phyloP scores from a whole-genome alignment of 2,797 vertebrate species.

The Staurois parvus region DNA sequence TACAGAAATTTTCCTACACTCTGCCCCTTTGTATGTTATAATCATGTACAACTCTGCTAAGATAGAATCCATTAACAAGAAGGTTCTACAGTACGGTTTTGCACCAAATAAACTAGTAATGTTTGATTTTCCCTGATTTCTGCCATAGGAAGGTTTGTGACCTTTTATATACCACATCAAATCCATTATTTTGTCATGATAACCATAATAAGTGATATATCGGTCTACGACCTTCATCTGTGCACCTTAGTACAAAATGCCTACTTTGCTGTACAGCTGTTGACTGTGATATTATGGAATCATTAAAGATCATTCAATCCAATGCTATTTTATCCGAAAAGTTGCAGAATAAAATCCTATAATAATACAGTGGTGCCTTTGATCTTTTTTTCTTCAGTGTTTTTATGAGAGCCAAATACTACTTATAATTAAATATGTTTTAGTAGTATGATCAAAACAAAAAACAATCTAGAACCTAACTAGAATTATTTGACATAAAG shows the following conservation, averaged over 20 bases:
- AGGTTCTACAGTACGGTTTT: no score
- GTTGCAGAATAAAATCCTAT: not conserved
- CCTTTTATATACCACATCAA: not conserved
- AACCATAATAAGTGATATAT: not conserved
- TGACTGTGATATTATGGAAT: slow-evolving; percentile 3
- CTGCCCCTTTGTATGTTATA: no score
- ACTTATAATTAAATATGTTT: slow-evolving; percentile 16
- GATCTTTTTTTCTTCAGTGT: slow-evolving; percentile 8
- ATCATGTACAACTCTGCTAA: no score
- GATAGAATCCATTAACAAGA: no score
- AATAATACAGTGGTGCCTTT: not conserved
- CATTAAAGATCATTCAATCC: slow-evolving; percentile 10
- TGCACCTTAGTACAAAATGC: not conserved
- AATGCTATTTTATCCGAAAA: slow-evolving; percentile 31
- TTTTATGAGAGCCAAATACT: slow-evolving; percentile 1
- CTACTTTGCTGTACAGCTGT: not conserved
- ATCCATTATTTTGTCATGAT: not conserved
- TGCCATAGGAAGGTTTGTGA: not conserved
- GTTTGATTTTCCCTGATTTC: not conserved
- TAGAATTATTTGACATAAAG: not conserved
- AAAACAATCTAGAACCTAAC: not conserved
- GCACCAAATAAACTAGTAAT: not conserved
- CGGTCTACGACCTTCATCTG: not conserved
- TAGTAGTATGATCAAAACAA: slow-evolving; percentile 17
- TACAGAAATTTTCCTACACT: no score